Conservation (phyloP, 2,797 vertebrate genomes). For the Morelia viridis region DNA sequence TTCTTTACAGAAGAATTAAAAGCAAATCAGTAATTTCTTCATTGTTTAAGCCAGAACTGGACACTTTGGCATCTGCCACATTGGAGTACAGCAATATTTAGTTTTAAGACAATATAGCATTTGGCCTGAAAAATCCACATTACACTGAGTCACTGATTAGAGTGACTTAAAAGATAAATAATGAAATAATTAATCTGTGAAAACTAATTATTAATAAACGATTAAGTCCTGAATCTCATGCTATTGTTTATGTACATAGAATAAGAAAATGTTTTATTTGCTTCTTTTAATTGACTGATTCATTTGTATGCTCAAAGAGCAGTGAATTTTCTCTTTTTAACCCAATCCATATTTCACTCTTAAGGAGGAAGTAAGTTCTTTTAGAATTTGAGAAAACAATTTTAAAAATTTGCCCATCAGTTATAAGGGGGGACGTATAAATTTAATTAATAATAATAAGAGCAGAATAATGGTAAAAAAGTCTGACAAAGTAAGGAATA, state of each 20-base stretch:
- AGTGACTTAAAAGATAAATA: background rate
- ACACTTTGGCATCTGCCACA: background rate
- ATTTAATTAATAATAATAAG: background rate
- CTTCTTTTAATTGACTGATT: background rate
- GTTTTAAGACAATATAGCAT: background rate
- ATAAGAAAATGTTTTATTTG: background rate
- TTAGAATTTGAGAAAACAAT: background rate
- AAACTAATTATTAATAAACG: background rate
- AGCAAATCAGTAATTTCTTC: background rate
- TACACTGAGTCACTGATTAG: background rate
- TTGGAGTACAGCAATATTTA: background rate
- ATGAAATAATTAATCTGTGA: background rate
- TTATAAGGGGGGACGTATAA: background rate
- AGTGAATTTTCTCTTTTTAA: background rate
- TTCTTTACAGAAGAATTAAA: slow-evolving; percentile 22
- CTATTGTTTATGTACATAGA: too few relatives aligned
- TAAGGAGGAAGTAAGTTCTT: background rate
- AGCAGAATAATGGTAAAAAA: background rate
- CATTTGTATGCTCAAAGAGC: background rate
- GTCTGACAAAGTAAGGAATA: background rate
- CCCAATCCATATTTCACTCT: background rate
- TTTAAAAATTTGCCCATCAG: background rate
- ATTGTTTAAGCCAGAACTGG: background rate
- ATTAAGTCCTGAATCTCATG: background rate
- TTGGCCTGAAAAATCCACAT: background rate